Base-by-base conservation (phyloP, 2,113 vertebrate species). In the Corydoras maculifer region DNA sequence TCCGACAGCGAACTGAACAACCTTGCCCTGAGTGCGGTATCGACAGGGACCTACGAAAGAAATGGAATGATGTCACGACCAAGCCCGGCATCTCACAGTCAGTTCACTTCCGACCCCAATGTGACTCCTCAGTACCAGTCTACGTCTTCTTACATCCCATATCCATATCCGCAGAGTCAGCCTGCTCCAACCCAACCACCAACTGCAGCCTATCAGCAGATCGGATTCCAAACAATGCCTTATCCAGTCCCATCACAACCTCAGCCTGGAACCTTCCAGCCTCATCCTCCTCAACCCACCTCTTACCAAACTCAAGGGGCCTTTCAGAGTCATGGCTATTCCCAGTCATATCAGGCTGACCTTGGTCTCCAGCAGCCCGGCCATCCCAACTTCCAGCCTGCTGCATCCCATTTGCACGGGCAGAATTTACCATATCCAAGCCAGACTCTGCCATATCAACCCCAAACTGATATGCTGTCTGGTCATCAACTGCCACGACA, bases 1-100 rank as follows among this genome's bases (percentile, higher is more conserved):
- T 98, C 95, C 0, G 96, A 98, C 81, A 98, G 94, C 4, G 96
- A 98, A 79, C 92, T 99, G 64, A 94, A 95, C 86, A 96, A 95
- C 75, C 87, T 98, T 62, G 90, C 91, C 62, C 88, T 97, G 8
- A 89, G 91, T 5, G 89, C 90, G 0, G 82, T 89, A 71, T 77
- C 83, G 70, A 70, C 84, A 43, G 85, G 82, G 70, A 79, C 86
- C 35, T 97, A 93, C 2, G 93, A 94, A 7, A 63, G 84, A 0
- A 81, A 89, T 8, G 75, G 87, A 61, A 80, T 94, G 65, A 82
- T 92, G 61, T 82, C 88, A 35, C 89, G 91, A 61, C 89, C 90
- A 14, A 89, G 84, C 69, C 86, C 93, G 3, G 78, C 88, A 0
- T 90, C 92, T 0, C 3, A 93, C 0, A 92, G 86, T 76, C 96